Base-by-base conservation (phyloP, 30 jellyfish, hydroid and myxozoan species). In the Hydractinia symbiolongicarpus region DNA sequence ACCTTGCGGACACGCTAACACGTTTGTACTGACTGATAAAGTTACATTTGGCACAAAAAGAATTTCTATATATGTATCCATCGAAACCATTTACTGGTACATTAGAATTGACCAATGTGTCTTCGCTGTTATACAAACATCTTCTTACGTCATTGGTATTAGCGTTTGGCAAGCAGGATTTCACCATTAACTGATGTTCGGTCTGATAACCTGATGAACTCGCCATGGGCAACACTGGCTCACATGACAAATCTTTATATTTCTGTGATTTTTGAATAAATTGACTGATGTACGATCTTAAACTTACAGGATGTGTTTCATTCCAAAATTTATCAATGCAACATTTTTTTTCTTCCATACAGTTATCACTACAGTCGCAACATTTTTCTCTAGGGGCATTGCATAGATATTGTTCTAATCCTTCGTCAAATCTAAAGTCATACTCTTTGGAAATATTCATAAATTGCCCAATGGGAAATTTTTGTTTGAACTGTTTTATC, bases 31-130 rank as follows among this genome's bases (percentile, higher is more conserved):
- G 21, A 19, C 51, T 8, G 80, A 71, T 58, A 19, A 50, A 71
- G 51, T 71, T 71, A 19, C 80, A 71, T 9, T 52, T 71, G 9
- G 80, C 80, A 71, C 80, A 71, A 15, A n/a, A 49, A 4, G 68
- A 11, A 50, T 71, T 71, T 8, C 60, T 58, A 15, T 71, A 71
- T 9, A 71, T 20, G 51, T 50, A 50, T 19, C 80, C 80, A 19
- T 71, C 80, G 52, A 5, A 30, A 6, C 68, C 80, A 19, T n/a
- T 8, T 6, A 71, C 80, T 15, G 56, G 80, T 58, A 71, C n/a
- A 71, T 15, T 71, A 8, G 80, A 64, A 64, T 5, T 44, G 9
- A 64, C 19, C 7, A 4, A 64, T 7, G 52, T n/a, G 19, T 64
- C 40, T 64, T 8, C 0, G 19, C 40, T 7, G 52, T n/a, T 1